A percentile compares a stretch with the other conserved stretches of the same genome.
Conservation (phyloP, 2,888 invertebrate genomes). For the Drosophila borealis region DNA sequence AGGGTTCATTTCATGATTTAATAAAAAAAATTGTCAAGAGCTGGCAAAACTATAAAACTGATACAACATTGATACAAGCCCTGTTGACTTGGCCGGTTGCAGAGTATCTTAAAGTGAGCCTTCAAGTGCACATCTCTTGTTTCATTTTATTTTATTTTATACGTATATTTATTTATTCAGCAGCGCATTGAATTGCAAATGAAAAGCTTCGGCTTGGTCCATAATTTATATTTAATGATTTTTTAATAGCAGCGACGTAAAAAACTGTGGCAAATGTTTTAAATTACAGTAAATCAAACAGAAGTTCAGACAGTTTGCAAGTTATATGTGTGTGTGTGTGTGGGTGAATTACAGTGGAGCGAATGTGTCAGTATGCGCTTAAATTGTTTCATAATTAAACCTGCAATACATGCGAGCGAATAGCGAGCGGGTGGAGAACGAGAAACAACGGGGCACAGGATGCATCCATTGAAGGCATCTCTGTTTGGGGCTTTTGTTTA, state of each 20-base stretch:
- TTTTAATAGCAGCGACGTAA: slow-evolving; percentile 53
- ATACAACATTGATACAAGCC: no score
- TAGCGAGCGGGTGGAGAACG: background rate
- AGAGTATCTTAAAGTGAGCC: slow-evolving; percentile 15
- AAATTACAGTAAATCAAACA: slow-evolving; percentile 67
- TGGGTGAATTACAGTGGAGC: slow-evolving; percentile 34
- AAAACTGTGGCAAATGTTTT: slow-evolving; percentile 55
- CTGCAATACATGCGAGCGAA: slow-evolving; percentile 19
- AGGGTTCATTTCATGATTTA: no score
- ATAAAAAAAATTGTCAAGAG: no score
- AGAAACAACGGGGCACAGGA: background rate
- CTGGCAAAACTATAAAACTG: no score
- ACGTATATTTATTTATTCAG: slow-evolving; percentile 45
- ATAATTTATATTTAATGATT: slow-evolving; percentile 66
- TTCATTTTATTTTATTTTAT: slow-evolving; percentile 1
- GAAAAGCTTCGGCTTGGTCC: slow-evolving; percentile 46
- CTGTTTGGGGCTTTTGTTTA: slow-evolving; percentile 60
- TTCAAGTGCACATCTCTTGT: background rate
- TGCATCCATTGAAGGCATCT: slow-evolving; percentile 22
- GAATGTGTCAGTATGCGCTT: slow-evolving; percentile 60
- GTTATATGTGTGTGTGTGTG: background rate
- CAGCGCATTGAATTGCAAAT: slow-evolving; percentile 59
- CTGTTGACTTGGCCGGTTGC: no score
- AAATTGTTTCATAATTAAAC: slow-evolving; percentile 72
- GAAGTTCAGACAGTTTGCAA: slow-evolving; percentile 35